A percentile compares a stretch with the other conserved stretches of the same genome.
Evolutionary conservation across 2,888 invertebrate species (phyloP).

Genomic region (Pristionchus japonicus): DNA sequence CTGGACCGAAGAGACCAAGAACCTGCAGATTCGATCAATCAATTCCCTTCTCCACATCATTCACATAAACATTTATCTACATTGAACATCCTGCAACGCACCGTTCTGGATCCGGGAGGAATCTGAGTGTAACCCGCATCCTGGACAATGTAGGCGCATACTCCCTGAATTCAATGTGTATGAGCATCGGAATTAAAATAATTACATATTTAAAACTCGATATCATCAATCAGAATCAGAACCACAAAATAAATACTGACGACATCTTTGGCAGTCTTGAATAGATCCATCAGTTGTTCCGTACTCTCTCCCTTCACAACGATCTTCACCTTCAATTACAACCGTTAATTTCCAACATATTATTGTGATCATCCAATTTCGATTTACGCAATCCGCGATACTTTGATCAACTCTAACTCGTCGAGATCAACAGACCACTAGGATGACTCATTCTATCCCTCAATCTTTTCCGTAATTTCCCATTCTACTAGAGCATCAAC

Average conservation of each 20-base stretch:
- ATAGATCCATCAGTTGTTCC: constrained; percentile 77
- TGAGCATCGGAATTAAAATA: background rate
- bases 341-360: background rate
- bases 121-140: constrained; percentile 79
- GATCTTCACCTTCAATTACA: constrained; percentile 60
- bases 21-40: constrained; percentile 3
- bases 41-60: background rate
- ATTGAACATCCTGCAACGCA: constrained; percentile 55
- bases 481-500: background rate
- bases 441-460: background rate
- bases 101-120: constrained; percentile 77
- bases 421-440: background rate
- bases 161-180: constrained; percentile 58
- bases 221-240: too few species aligned
- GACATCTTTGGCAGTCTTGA: constrained; percentile 75
- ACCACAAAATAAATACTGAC: constrained; percentile 52
- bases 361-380: background rate
- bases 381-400: background rate
- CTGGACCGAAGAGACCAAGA: constrained; percentile 77
- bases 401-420: background rate
- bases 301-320: constrained; percentile 76
- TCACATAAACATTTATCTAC: background rate
- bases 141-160: constrained; percentile 78
- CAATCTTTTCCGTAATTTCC: background rate
- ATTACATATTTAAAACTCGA: background rate